Conservation (phyloP, 2,113 vertebrate species). For the Melanocharis versteri region DNA sequence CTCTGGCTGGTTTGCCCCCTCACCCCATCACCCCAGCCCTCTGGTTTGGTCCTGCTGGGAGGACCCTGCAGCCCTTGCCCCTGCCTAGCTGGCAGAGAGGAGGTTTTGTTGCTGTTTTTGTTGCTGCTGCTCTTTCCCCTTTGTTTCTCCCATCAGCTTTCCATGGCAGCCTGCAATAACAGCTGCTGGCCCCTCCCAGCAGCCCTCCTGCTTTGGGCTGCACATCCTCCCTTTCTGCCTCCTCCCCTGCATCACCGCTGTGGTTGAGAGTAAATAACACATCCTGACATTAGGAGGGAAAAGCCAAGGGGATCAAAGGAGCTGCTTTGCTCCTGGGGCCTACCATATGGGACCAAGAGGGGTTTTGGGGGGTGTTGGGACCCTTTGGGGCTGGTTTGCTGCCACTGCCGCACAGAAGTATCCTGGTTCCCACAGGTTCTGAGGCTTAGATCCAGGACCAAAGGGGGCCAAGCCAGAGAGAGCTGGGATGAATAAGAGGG, state of each 20-base stretch:
- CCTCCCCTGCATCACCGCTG: neutral
- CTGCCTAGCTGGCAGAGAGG: neutral
- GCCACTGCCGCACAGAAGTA: neutral
- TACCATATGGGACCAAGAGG: neutral
- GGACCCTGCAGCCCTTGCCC: neutral
- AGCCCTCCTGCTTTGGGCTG: neutral
- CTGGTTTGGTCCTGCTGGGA: neutral
- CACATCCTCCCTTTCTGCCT: neutral
- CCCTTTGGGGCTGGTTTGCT: neutral
- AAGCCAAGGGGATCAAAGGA: neutral
- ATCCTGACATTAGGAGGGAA: neutral
- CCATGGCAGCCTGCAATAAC: neutral
- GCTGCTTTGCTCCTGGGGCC: neutral
- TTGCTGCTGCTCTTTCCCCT: neutral
- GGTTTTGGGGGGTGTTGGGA: rapidly evolving
- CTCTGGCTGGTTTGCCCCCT: neutral
- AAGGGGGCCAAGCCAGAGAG: rapidly evolving
- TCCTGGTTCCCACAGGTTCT: neutral
- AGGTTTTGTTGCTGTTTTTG: neutral
- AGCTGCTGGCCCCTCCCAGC: neutral
- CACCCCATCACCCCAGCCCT: neutral
- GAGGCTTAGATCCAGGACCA: neutral
- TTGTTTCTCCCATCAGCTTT: neutral
- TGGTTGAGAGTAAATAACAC: neutral
- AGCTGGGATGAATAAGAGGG: neutral